Conservation (phyloP, 2,888 invertebrate species). For the Labia minor region DNA sequence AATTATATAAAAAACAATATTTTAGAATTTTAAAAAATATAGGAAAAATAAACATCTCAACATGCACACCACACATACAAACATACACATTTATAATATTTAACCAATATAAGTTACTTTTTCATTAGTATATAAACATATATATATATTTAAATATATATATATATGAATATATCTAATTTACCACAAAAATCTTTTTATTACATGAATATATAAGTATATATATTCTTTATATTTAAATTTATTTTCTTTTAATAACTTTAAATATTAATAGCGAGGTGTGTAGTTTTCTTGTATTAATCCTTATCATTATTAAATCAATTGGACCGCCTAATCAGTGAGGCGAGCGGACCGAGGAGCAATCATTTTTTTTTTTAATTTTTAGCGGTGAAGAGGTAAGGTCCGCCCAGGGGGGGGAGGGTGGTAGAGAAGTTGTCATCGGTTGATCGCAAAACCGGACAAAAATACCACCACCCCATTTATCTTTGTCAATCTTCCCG, state of each 20-base stretch:
- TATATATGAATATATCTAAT: not conserved
- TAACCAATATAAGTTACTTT: not conserved
- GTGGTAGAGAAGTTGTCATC: no score
- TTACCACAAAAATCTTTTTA: slow-evolving; percentile 8
- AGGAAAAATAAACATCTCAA: slow-evolving; percentile 16
- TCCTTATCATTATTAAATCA: not conserved
- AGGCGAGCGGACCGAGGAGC: not conserved
- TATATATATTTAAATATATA: not conserved
- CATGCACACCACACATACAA: slow-evolving; percentile 20
- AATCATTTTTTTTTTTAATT: slow-evolving; percentile 2
- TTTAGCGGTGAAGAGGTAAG: not conserved
- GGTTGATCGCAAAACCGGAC: no score
- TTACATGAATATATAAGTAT: slow-evolving; percentile 8
- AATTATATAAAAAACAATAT: no score
- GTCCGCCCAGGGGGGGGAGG: not conserved
- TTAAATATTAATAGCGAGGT: slow-evolving; percentile 13
- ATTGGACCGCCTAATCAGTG: not conserved
- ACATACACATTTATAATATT: slow-evolving; percentile 14
- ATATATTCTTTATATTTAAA: slow-evolving; percentile 14
- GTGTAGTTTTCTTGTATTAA: not conserved
- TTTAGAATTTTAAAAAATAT: slow-evolving; percentile 14
- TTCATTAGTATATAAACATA: not conserved
- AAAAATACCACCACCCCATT: not conserved
- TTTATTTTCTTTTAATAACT: slow-evolving; percentile 14
- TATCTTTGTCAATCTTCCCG: not conserved